phyloP scores from a whole-genome alignment of 30 jellyfish, hydroid and myxozoan species.

The Nemopilema nomurai region DNA sequence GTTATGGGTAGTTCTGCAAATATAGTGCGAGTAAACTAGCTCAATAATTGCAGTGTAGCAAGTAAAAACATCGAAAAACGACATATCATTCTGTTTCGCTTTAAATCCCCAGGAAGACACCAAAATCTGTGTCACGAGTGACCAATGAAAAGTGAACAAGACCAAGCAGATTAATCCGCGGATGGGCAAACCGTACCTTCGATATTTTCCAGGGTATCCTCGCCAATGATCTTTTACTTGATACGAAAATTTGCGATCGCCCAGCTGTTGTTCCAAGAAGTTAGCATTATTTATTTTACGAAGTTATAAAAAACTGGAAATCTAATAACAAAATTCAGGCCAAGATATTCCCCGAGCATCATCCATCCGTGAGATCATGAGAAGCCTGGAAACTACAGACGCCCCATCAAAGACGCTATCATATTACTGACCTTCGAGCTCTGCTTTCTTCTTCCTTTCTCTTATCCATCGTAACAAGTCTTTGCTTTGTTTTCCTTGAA shows the following conservation, averaged over 20 bases:
- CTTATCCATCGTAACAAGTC: neutral
- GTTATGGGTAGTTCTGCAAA: neutral
- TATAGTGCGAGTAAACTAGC: neutral
- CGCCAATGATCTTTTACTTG: too few relatives aligned
- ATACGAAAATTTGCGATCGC: neutral
- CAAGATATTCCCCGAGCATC: conserved; percentile 1
- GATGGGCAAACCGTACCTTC: too few relatives aligned
- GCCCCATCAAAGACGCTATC: conserved; percentile 6
- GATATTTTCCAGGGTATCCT: too few relatives aligned
- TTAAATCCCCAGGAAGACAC: too few relatives aligned
- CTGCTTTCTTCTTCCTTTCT: neutral
- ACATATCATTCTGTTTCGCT: too few relatives aligned
- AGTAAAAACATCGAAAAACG: neutral
- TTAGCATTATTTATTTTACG: too few relatives aligned
- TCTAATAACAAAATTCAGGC: neutral
- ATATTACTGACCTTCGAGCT: neutral
- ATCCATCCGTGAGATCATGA: conserved; percentile 64
- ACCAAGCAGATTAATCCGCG: too few relatives aligned
- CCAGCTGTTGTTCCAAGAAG: neutral
- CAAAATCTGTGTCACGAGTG: too few relatives aligned
- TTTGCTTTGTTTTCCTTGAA: too few relatives aligned
- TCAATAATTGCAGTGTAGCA: neutral
- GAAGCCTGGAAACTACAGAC: conserved; percentile 59
- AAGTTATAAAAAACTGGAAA: neutral
- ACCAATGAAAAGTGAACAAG: too few relatives aligned